phyloP scores from a whole-genome alignment of 1,140 invertebrate genomes.

The Mactra quadrangularis region DNA sequence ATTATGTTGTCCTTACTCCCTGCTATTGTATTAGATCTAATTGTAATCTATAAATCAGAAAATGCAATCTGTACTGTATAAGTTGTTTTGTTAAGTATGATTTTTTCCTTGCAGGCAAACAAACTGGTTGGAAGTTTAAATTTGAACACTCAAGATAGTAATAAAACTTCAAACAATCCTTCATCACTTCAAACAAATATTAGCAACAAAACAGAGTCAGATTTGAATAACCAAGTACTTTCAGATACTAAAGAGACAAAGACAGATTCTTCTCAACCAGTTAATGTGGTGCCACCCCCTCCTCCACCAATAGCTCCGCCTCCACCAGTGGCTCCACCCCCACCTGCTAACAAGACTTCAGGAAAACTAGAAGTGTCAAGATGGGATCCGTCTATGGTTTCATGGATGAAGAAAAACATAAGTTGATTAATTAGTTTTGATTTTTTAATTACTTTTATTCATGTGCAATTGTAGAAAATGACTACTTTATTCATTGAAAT shows the following conservation, averaged over 20 bases:
- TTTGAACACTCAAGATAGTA: background rate
- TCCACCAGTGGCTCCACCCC: conserved; percentile 36
- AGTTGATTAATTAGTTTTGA: background rate
- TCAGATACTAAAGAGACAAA: background rate
- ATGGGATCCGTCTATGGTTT: conserved; percentile 16
- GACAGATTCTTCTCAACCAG: background rate
- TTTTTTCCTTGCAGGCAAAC: conserved; percentile 15
- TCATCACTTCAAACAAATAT: conserved; percentile 12
- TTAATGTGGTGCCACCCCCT: conserved; percentile 5
- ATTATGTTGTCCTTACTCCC: no score
- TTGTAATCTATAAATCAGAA: no score
- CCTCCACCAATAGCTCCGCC: conserved; percentile 60
- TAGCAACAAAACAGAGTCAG: background rate
- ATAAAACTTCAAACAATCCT: background rate
- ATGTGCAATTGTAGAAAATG: no score
- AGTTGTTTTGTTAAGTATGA: no score
- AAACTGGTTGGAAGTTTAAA: conserved; percentile 23
- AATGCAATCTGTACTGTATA: no score
- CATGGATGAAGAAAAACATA: conserved; percentile 41
- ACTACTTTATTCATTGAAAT: no score
- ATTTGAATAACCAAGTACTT: background rate
- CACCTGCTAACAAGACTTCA: background rate
- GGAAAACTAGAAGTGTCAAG: background rate
- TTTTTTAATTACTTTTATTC: no score
- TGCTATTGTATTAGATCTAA: no score